Evolutionary conservation across 2,113 vertebrate genomes (phyloP).

Genomic region (Aphelocoma coerulescens): DNA sequence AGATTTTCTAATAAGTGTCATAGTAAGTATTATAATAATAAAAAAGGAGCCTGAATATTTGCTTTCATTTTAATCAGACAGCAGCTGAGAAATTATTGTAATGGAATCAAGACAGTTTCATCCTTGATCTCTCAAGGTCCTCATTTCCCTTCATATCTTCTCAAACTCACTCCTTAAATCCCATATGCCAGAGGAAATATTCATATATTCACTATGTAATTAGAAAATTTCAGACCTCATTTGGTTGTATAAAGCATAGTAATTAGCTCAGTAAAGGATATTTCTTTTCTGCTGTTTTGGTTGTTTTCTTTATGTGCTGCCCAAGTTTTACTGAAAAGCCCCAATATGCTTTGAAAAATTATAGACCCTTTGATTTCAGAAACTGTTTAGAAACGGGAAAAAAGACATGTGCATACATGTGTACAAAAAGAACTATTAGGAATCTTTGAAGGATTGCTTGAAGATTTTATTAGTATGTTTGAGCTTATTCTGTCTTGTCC

Average conservation of each 20-base stretch:
- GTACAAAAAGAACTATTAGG: background rate
- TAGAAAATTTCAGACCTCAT: constrained; percentile 38
- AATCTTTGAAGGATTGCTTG: background rate
- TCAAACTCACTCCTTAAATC: constrained; percentile 35
- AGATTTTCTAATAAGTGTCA: background rate
- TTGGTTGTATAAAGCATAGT: background rate
- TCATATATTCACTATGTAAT: constrained; percentile 56
- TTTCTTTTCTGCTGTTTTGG: background rate
- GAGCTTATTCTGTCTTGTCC: background rate
- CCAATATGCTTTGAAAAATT: background rate
- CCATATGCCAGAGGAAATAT: constrained; percentile 29
- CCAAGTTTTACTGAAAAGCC: background rate
- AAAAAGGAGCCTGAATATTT: background rate
- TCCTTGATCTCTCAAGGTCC: constrained; percentile 33
- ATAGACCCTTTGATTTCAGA: background rate
- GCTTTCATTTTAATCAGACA: constrained; percentile 32
- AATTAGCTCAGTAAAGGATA: background rate
- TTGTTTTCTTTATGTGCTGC: background rate
- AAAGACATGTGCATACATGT: rapidly evolving
- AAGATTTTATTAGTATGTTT: background rate
- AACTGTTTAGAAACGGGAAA: background rate
- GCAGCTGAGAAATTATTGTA: background rate
- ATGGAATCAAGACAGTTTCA: background rate
- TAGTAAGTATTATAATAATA: background rate
- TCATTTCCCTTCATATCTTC: constrained; percentile 39